Percentiles rank a stretch among this genome's conserved stretches.
Conservation (phyloP, 2,113 vertebrate genomes). For the Dendrocopos noguchii region DNA sequence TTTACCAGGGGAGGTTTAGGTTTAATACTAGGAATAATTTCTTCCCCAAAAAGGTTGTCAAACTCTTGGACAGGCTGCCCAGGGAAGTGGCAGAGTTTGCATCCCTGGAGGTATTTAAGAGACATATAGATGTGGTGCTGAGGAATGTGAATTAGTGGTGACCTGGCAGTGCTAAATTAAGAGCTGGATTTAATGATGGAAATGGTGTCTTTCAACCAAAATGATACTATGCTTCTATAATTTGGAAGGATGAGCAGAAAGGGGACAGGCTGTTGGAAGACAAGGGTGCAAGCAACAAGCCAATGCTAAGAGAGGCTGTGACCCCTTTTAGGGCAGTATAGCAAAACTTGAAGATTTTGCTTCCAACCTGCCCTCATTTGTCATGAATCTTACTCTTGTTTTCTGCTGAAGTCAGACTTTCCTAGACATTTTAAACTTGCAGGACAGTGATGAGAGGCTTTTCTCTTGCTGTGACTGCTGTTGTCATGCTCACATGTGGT, state of each 20-base stretch:
- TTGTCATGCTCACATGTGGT: neutral
- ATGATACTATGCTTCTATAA: neutral
- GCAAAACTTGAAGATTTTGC: neutral
- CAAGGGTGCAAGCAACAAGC: neutral
- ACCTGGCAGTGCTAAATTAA: no score
- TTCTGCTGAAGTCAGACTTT: neutral
- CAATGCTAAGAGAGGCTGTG: neutral
- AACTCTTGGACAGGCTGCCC: no score
- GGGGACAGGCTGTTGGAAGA: neutral
- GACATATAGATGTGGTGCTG: no score
- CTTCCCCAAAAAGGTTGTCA: no score
- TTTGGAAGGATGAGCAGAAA: neutral
- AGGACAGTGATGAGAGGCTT: neutral
- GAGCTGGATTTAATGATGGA: no score
- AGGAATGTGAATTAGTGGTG: no score
- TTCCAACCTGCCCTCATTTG: neutral
- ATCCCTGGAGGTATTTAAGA: no score
- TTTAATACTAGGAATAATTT: no score
- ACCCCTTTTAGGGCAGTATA: neutral
- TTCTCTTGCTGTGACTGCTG: neutral
- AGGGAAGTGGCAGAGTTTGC: no score
- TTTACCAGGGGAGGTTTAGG: no score
- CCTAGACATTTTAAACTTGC: neutral
- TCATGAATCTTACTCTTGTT: no score
- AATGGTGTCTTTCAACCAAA: no score